phyloP scores from a whole-genome alignment of 2,888 invertebrate species.

The Aelia acuminata region DNA sequence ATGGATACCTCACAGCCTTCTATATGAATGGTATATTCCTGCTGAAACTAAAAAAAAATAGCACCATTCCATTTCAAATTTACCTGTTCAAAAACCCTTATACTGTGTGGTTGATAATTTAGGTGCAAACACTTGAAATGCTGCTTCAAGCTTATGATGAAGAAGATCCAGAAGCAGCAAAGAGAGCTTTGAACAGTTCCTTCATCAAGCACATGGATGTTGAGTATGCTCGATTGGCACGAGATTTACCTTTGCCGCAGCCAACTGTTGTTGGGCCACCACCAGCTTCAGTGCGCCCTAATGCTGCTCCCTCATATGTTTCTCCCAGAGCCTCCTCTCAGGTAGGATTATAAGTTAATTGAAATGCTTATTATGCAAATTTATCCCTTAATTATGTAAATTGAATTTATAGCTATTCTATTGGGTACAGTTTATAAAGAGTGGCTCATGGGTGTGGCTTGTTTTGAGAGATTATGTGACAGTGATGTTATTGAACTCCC shows the following conservation, averaged over 20 bases:
- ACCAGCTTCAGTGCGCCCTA: constrained; percentile 76
- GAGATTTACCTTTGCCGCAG: constrained; percentile 79
- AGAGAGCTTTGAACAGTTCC: constrained; percentile 81
- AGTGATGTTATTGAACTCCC: no score
- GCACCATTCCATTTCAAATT: no score
- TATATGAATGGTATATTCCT: no score
- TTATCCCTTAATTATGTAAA: no score
- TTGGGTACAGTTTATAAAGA: no score
- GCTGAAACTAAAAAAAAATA: no score
- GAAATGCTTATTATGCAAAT: background rate
- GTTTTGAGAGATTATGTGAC: no score
- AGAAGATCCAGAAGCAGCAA: constrained; percentile 86
- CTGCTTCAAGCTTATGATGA: constrained; percentile 87
- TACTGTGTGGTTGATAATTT: constrained; percentile 23
- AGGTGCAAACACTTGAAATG: constrained; percentile 83
- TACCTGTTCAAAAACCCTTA: no score
- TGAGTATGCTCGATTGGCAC: constrained; percentile 84
- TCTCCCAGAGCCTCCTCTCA: constrained; percentile 70
- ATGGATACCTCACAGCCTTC: no score
- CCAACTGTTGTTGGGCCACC: constrained; percentile 72
- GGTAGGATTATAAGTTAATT: background rate
- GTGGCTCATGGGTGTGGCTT: no score
- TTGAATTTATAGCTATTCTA: no score
- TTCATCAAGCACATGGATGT: constrained; percentile 95
- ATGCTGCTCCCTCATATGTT: constrained; percentile 80